Evolutionary conservation across 2,797 vertebrate species (phyloP).

Genomic region (Coregonus suidteri): DNA sequence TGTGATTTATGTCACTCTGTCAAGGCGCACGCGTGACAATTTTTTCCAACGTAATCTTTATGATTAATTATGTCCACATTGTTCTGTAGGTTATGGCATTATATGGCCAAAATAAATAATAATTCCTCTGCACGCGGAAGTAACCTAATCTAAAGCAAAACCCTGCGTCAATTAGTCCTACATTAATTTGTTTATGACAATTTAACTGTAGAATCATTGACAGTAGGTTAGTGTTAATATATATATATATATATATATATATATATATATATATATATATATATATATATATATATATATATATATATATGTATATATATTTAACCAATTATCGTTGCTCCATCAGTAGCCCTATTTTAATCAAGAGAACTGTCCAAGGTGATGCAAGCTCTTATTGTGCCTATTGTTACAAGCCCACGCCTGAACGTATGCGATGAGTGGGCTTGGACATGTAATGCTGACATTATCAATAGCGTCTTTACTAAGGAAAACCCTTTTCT

Average conservation of each 20-base stretch:
- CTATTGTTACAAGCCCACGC: neutral
- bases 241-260: too few relatives aligned
- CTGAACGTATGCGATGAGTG: neutral
- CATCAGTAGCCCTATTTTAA: neutral
- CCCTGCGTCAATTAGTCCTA: neutral
- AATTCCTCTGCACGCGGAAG: neutral
- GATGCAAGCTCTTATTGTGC: constrained; percentile 32
- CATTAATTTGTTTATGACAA: neutral
- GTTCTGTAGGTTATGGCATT: neutral
- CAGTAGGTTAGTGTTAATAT: neutral
- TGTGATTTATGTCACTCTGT: neutral
- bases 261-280: too few relatives aligned
- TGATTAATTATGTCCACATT: neutral
- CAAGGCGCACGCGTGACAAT: neutral
- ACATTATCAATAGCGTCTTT: neutral
- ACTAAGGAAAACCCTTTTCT: constrained; percentile 5
- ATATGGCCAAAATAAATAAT: neutral
- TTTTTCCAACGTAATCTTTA: neutral
- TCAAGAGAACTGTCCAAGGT: constrained; percentile 55
- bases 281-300: neutral
- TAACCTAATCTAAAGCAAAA: neutral
- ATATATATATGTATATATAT: neutral
- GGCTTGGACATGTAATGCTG: neutral
- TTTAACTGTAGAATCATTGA: neutral
- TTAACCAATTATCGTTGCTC: neutral